A percentile compares a stretch with the other conserved stretches of the same genome.
Conservation (phyloP, 2,113 vertebrate genomes). For the Ornithorhynchus anatinus region DNA sequence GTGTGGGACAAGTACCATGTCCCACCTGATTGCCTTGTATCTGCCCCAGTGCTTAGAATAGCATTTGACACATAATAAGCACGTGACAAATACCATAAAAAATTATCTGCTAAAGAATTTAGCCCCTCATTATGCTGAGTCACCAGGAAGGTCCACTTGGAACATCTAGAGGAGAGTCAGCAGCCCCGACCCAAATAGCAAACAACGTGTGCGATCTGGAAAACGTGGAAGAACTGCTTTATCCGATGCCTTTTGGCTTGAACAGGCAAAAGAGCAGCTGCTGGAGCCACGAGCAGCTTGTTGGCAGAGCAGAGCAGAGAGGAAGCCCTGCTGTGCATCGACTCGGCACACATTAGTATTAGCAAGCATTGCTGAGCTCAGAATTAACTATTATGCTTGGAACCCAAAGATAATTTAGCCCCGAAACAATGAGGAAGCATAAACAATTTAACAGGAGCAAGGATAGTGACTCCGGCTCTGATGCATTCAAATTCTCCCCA, state of each 20-base stretch:
- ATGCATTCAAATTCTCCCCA: background rate
- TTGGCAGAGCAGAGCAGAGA: slow-evolving; percentile 23
- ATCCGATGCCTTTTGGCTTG: background rate
- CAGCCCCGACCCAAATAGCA: background rate
- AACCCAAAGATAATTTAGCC: slow-evolving; percentile 23
- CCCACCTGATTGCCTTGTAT: no score
- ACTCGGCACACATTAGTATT: slow-evolving; percentile 24
- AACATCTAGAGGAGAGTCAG: background rate
- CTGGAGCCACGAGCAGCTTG: slow-evolving; percentile 25
- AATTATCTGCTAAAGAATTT: no score
- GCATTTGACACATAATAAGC: no score
- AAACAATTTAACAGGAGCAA: background rate
- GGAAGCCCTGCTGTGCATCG: slow-evolving; percentile 25
- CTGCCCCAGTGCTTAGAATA: no score
- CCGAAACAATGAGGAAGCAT: slow-evolving; percentile 14
- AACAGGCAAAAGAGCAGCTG: background rate
- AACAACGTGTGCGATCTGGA: background rate
- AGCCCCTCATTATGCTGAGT: background rate
- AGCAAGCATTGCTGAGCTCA: slow-evolving; percentile 1
- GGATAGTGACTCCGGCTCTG: background rate
- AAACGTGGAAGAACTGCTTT: background rate
- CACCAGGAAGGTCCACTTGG: background rate
- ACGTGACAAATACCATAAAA: no score
- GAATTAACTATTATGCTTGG: slow-evolving; percentile 8
- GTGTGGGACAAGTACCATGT: no score